Evolutionary conservation across 2,113 vertebrate genomes (phyloP).

Genomic region (Nycticorax nycticorax): DNA sequence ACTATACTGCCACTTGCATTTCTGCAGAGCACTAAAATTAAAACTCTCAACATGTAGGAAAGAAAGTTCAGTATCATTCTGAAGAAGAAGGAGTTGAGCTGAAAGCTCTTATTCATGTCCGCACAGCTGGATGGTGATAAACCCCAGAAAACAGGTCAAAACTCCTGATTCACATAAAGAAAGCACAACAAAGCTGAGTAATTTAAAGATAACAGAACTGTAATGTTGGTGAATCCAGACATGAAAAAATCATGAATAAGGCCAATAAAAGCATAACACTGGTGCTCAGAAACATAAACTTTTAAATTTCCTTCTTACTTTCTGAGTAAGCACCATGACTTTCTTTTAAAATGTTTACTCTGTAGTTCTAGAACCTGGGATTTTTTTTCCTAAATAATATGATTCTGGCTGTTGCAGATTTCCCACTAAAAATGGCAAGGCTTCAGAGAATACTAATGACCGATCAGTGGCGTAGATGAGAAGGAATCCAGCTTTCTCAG

Average conservation of each 20-base stretch:
- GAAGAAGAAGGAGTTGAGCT: not conserved
- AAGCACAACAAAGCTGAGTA: not conserved
- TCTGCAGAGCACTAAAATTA: not conserved
- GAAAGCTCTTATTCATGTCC: not conserved
- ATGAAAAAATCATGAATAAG: not conserved
- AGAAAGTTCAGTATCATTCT: not conserved
- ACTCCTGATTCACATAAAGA: not conserved
- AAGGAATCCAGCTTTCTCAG: not conserved
- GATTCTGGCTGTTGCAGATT: not conserved
- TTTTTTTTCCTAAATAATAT: not conserved
- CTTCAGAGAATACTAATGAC: not conserved
- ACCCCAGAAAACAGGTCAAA: not conserved
- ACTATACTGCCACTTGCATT: not conserved
- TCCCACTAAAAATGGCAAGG: not conserved
- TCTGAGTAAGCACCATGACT: not conserved
- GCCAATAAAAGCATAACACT: not conserved
- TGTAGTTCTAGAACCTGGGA: not conserved
- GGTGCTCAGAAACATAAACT: not conserved
- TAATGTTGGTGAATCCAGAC: not conserved
- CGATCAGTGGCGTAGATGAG: not conserved
- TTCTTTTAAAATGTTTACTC: not conserved
- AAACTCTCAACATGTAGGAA: not conserved
- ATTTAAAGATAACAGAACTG: not conserved
- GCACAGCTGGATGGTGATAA: not conserved
- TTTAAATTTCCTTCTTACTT: not conserved